Percentiles rank a stretch among this genome's conserved stretches.
phyloP scores from a whole-genome alignment of 2,888 invertebrate genomes.

The Cantharis rustica region DNA sequence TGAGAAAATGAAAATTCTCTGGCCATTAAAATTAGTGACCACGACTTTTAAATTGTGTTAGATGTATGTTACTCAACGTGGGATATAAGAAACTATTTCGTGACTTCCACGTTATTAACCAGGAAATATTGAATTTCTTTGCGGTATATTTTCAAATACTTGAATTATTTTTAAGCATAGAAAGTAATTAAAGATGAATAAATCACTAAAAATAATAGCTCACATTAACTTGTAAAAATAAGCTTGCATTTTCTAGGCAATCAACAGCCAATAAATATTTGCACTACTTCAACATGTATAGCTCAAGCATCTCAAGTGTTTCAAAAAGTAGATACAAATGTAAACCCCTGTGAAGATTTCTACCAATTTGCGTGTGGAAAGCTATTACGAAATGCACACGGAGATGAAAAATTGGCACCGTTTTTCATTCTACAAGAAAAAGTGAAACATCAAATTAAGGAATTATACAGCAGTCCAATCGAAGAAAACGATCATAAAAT shows the following conservation, averaged over 20 bases:
- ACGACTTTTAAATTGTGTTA: neutral
- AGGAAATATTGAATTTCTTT: neutral
- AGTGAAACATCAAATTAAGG: conserved; percentile 29
- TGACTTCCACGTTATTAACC: neutral
- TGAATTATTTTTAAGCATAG: neutral
- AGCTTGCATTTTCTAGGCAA: neutral
- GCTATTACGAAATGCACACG: conserved; percentile 18
- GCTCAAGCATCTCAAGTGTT: conserved; percentile 7
- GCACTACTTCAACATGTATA: conserved; percentile 10
- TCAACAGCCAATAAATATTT: neutral
- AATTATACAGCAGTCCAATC: conserved; percentile 34
- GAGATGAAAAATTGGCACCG: conserved; percentile 13
- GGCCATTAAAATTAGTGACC: neutral
- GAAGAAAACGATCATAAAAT: conserved; percentile 29
- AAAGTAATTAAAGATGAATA: neutral
- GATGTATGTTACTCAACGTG: neutral
- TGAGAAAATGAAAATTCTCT: neutral
- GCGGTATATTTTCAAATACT: neutral
- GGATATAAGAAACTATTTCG: neutral
- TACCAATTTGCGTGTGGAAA: conserved; percentile 41
- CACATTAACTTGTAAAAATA: neutral
- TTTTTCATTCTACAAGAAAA: conserved; percentile 13
- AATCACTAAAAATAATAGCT: neutral
- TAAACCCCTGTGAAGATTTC: conserved; percentile 39
- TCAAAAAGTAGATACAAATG: conserved; percentile 27